Evolutionary conservation across 23 tunicate genomes (phyloP), one percentile per base, ranked within the genome.

Genomic region (Diplosoma virens): DNA sequence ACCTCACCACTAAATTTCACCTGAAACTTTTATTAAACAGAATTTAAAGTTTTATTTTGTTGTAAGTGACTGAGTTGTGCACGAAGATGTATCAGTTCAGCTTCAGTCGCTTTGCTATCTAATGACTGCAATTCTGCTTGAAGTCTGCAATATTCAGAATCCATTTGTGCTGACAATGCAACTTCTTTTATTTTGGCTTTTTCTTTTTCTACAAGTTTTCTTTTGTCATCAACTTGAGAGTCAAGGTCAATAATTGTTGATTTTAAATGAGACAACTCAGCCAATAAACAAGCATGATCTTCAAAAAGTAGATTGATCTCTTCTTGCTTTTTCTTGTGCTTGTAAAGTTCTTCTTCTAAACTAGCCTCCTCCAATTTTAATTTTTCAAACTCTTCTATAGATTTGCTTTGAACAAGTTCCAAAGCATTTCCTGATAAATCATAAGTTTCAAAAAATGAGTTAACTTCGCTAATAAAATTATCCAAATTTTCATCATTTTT

Each of bases 91-190:
- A 67, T 3, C 3, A 67, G 28, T 36, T 67, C 74, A 67, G 25
- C 52, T 67, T 67, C 52, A 2, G 24, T 18, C 30, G 74, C 50
- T 34, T 36, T 67, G 52, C 52, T 35, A 29, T 35, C 74, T 17
- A 67, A 17, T 7, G 74, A 35, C 52, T 67, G 74, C 50, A 67
- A 37, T 21, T 67, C 74, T 2, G 17, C 27, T 35, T 67, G 74
- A 2, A 67, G 26, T 22, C 74, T n/a, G 52, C 74, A 67, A 25
- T 67, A 67, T 67, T 67, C 74, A 6, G 74, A 26, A 16, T 67
- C 74, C 3, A 9, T 11, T 22, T 18, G 23, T 34, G 50, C 52
- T 11, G 52, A 14, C 23, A 26, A 26, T 16, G 25, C 22, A 11
- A 35, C 21, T 18, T 52, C 23, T 22, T 67, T 26, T 2, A 35